Percentiles rank a stretch among this genome's conserved stretches.
Conservation (phyloP, 2,888 invertebrate genomes). For the Diploptera punctata region DNA sequence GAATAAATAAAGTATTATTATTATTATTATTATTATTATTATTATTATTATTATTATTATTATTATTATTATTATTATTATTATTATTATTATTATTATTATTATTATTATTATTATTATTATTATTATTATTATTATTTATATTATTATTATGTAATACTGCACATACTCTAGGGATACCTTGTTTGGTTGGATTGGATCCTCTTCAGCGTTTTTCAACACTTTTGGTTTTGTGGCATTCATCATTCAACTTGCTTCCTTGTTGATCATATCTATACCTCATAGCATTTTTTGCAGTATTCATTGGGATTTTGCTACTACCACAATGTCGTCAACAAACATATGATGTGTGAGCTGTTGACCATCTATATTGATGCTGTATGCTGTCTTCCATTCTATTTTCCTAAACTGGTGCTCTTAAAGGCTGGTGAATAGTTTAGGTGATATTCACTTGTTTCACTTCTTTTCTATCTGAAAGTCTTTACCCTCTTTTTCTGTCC, state of each 20-base stretch:
- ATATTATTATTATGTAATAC: too few species aligned
- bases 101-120: too few species aligned
- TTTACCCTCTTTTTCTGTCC: conserved; percentile 5
- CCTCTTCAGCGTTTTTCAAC: background rate
- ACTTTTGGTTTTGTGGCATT: background rate
- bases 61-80: too few species aligned
- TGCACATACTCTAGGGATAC: background rate
- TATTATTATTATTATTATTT: too few species aligned
- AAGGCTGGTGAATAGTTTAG: conserved; percentile 2
- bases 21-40: too few species aligned
- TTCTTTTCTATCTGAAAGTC: conserved; percentile 4
- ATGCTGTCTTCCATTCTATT: background rate
- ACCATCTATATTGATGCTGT: background rate
- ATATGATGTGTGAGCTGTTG: background rate
- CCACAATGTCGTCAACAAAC: conserved; percentile 4
- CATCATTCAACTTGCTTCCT: background rate
- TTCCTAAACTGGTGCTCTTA: background rate
- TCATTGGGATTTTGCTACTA: background rate
- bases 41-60: too few species aligned
- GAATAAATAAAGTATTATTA: too few species aligned
- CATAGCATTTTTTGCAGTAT: background rate
- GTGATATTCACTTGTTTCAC: conserved; percentile 1
- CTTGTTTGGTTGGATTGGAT: background rate
- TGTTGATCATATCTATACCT: background rate
- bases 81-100: too few species aligned